Evolutionary conservation across 2,888 invertebrate genomes (phyloP), one percentile per base, ranked within the genome.

Genomic region (Smittia aterrima): DNA sequence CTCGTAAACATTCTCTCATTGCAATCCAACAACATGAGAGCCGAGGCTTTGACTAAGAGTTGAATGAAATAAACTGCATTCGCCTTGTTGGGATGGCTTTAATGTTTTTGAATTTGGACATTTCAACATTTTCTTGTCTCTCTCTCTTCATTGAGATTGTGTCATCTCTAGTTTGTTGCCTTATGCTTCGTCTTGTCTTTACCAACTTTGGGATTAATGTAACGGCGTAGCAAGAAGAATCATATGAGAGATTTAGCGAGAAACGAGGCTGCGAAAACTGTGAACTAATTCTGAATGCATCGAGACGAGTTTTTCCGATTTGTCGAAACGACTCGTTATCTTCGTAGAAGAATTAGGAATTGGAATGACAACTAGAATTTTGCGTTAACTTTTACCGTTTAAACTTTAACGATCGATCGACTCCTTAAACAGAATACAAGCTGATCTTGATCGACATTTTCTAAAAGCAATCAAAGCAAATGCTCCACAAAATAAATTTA

Each of bases 101-200:
- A 20, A 58, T 58, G 58, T 58, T 58, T 58, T 58, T 11, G 18
- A 13, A 13, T 58, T 58, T 58, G 58, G 58, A 47, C 68, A 68
- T 68, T 22, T 68, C 68, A 68, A 68, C 68, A 18, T 66, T n/a
- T n/a, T n/a, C n/a, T n/a, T n/a, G n/a, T n/a, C 25, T 68, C 24
- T 67, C 40, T 24, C 58, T 58, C 58, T 58, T 22, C 20, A 2
- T 22, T n/a, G 58, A 22, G 58, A 58, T 58, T 58, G 18, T 58
- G 58, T 58, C 58, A 58, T 47, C 7, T 47, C 47, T 47, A 47
- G 47, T 62, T 62, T 66, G n/a, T 67, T 67, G n/a, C 68, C 68
- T 41, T 68, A 24, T 22, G 24, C 25, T 68, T 20, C 68, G 40
- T 22, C 68, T 47, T 47, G 68, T 68, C 41, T 68, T 68, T 68